Conservation (phyloP, 2,888 invertebrate species). For the Lysandra coridon region DNA sequence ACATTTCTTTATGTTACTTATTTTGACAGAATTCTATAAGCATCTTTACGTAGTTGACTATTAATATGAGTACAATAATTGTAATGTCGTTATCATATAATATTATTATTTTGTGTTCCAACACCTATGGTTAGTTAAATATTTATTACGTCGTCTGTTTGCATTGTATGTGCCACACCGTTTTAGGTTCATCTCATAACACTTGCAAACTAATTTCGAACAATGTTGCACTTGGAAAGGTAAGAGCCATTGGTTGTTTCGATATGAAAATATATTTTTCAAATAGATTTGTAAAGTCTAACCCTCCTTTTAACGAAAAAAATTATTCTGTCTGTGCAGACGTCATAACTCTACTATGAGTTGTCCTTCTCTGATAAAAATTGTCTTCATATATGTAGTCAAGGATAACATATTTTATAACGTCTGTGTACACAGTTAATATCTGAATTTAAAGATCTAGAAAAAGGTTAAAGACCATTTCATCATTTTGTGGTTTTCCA, state of each 20-base stretch:
- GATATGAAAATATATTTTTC: too few relatives aligned
- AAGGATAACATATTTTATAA: too few relatives aligned
- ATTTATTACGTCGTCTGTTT: background rate
- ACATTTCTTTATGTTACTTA: too few relatives aligned
- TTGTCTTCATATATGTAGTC: too few relatives aligned
- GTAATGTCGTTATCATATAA: too few relatives aligned
- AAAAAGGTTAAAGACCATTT: background rate
- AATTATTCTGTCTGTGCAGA: background rate
- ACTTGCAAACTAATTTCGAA: background rate
- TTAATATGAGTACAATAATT: too few relatives aligned
- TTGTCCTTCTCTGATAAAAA: too few relatives aligned
- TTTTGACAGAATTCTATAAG: too few relatives aligned
- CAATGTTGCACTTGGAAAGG: background rate
- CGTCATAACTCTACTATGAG: too few relatives aligned
- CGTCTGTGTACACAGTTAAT: too few relatives aligned
- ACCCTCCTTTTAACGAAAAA: background rate
- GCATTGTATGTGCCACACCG: background rate
- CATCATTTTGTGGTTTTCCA: background rate
- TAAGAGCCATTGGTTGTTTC: background rate
- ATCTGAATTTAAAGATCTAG: background rate
- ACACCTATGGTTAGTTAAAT: background rate
- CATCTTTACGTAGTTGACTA: too few relatives aligned
- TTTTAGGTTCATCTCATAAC: background rate
- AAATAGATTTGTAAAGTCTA: too few relatives aligned
- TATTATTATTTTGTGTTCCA: background rate